A percentile compares a stretch with the other conserved stretches of the same genome.
Conservation (phyloP, 2,888 invertebrate genomes). For the Diploptera punctata region DNA sequence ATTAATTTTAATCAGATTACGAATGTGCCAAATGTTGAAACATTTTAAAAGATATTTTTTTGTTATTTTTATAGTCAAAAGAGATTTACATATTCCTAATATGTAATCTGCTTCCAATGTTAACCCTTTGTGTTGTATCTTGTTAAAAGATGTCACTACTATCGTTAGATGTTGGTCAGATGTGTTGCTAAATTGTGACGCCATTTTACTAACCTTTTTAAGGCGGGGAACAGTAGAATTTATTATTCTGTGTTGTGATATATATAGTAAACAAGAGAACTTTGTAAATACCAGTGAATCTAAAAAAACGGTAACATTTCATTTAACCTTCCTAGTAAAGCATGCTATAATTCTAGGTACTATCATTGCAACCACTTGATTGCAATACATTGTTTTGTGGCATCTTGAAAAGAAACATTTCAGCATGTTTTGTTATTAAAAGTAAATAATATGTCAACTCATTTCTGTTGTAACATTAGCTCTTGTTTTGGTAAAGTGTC, state of each 20-base stretch:
- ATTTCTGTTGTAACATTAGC: no score
- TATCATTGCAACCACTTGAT: neutral
- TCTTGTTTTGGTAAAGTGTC: no score
- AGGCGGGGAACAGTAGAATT: slow-evolving; percentile 42
- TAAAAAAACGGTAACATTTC: neutral
- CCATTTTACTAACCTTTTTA: slow-evolving; percentile 45
- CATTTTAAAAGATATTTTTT: neutral
- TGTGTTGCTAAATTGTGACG: slow-evolving; percentile 42
- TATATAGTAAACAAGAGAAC: neutral
- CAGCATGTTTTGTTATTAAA: no score
- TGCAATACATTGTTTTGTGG: neutral
- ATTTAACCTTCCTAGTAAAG: neutral
- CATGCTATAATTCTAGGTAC: neutral
- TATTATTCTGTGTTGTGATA: neutral
- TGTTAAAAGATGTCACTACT: slow-evolving; percentile 39
- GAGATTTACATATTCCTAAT: neutral
- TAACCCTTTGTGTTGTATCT: neutral
- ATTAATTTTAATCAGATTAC: neutral
- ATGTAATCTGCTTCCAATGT: neutral
- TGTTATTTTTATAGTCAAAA: neutral
- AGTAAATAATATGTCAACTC: no score
- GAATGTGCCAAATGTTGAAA: neutral
- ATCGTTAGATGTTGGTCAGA: slow-evolving; percentile 24
- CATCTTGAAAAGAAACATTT: neutral
- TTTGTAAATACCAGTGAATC: neutral